Evolutionary conservation across 2,888 invertebrate genomes (phyloP).

Genomic region (Eretmocerus hayati): DNA sequence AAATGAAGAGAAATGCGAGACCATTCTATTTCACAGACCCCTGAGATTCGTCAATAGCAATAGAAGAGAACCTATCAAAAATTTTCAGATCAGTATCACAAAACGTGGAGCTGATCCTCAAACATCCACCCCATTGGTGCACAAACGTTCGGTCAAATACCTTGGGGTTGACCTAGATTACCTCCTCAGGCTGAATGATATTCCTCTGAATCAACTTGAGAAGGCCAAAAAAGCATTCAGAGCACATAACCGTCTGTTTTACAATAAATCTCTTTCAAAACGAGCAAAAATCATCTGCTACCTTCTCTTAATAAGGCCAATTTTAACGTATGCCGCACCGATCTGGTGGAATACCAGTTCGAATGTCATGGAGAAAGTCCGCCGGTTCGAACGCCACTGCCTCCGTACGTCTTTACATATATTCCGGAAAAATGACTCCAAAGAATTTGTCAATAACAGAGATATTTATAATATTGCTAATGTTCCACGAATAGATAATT

Average conservation of each 20-base stretch:
- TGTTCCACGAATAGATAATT: too few species aligned
- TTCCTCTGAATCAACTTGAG: slow-evolving; percentile 3
- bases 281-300: slow-evolving; percentile 11
- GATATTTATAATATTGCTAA: too few species aligned
- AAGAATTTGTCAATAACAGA: too few species aligned
- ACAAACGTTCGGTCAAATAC: neutral
- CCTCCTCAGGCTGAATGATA: neutral
- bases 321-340: slow-evolving; percentile 9
- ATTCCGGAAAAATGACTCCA: too few species aligned
- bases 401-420: too few species aligned
- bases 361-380: too few species aligned
- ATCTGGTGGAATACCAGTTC: too few species aligned
- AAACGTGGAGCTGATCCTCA: too few species aligned
- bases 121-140: neutral
- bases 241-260: slow-evolving; percentile 12
- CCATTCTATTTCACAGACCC: neutral
- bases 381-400: too few species aligned
- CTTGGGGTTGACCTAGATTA: slow-evolving; percentile 6
- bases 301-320: slow-evolving; percentile 7
- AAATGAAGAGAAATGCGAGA: neutral
- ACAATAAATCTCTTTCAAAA: slow-evolving; percentile 1
- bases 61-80: neutral
- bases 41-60: neutral
- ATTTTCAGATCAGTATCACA: slow-evolving; percentile 1
- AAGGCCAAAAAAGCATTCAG: slow-evolving; percentile 11